Evolutionary conservation across 23 tunicate genomes (phyloP).

Genomic region (Corella eumyota): DNA sequence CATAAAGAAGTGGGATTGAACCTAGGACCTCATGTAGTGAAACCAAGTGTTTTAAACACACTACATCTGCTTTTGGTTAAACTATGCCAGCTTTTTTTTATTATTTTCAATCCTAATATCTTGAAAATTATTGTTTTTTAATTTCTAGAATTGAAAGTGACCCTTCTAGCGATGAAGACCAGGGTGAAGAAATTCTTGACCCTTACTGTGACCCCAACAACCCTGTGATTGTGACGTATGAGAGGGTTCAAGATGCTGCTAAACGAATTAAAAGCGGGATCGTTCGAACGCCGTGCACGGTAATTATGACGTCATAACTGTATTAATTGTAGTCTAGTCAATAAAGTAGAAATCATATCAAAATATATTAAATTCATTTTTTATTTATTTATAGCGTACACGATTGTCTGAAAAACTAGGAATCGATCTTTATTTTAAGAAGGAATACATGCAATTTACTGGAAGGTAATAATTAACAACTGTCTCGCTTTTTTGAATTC

Average conservation of each 20-base stretch:
- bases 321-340: too few species aligned
- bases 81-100: too few species aligned
- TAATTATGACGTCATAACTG: slow-evolving; percentile 9
- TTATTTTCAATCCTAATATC: too few species aligned
- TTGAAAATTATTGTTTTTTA: too few species aligned
- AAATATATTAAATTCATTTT: too few species aligned
- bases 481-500: background rate
- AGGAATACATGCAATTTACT: slow-evolving; percentile 94
- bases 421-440: slow-evolving; percentile 83
- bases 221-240: slow-evolving; percentile 67
- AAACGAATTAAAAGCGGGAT: slow-evolving; percentile 55
- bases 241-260: slow-evolving; percentile 49
- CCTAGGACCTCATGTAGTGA: too few species aligned
- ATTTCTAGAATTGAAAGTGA: background rate
- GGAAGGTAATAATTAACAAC: slow-evolving; percentile 50
- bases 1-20: too few species aligned
- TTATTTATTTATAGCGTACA: slow-evolving; percentile 22
- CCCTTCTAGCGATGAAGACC: background rate
- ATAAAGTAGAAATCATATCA: too few species aligned
- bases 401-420: slow-evolving; percentile 65
- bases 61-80: too few species aligned
- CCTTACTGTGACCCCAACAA: slow-evolving; percentile 69
- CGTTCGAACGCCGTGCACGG: slow-evolving; percentile 92
- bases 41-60: too few species aligned
- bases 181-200: slow-evolving; percentile 39